These are phyloP conservation scores for Malurus leucopterus DNA, from an alignment of 2,797 vertebrate genomes.

Conservation along the genomic window DNA sequence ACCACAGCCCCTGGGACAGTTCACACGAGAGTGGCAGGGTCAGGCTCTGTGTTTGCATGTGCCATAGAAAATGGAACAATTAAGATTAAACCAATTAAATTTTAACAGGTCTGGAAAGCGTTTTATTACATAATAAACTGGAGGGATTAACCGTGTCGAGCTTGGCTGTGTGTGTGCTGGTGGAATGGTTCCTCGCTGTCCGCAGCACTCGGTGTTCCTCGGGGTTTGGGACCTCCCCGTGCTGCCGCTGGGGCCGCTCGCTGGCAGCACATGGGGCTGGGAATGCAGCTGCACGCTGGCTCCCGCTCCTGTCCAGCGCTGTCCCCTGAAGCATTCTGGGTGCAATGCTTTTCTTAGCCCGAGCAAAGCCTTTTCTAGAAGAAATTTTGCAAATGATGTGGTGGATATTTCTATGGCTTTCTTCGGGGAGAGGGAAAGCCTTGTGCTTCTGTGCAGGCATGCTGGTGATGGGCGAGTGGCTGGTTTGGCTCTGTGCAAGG, in stretches of 20 bases:
- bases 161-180: neutral
- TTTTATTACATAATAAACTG: conserved; percentile 61
- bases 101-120: conserved; percentile 50
- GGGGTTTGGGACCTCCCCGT: neutral
- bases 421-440: neutral
- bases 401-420: neutral
- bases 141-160: neutral
- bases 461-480: neutral
- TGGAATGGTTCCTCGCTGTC: neutral
- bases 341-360: neutral
- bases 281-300: neutral
- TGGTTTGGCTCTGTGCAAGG: neutral
- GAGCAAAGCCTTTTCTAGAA: neutral
- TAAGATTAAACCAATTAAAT: conserved; percentile 55
- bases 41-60: conserved; percentile 20
- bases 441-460: neutral
- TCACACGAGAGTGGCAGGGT: conserved; percentile 27
- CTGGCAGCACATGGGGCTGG: neutral
- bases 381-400: fast-evolving
- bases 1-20: neutral
- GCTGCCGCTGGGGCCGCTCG: fast-evolving
- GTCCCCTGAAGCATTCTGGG: neutral
- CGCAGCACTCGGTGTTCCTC: neutral
- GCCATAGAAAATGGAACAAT: conserved; percentile 13
- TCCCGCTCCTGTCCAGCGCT: neutral